A percentile compares a stretch with the other conserved stretches of the same genome.
These are phyloP conservation scores for Pollenia amentaria DNA, from an alignment of 2,888 invertebrate species.

Conservation along the genomic window DNA sequence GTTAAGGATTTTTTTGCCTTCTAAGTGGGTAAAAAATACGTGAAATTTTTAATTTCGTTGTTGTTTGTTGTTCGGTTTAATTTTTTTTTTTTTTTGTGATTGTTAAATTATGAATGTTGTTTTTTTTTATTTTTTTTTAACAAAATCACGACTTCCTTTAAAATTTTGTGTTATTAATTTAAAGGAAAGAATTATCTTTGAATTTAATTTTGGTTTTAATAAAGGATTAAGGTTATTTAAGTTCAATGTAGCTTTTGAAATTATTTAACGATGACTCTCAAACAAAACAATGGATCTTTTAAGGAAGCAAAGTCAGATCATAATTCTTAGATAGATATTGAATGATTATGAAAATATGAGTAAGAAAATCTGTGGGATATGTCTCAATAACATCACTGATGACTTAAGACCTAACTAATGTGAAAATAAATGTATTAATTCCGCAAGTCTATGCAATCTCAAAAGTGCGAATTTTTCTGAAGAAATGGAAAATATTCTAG, in stretches of 20 bases:
- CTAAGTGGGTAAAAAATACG: constrained; percentile 53
- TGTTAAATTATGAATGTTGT: constrained; percentile 72
- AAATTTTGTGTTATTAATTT: constrained; percentile 59
- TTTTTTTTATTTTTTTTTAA: constrained; percentile 40
- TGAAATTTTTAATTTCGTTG: constrained; percentile 56
- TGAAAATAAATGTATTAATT: too few species aligned
- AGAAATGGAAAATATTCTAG: too few species aligned
- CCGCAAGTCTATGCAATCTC: too few species aligned
- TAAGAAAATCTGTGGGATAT: too few species aligned
- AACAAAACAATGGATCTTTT: too few species aligned
- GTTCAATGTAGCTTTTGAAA: background rate
- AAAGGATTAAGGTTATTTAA: background rate
- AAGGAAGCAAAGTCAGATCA: too few species aligned
- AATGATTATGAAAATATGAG: too few species aligned
- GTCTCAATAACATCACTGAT: too few species aligned
- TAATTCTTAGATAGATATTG: too few species aligned
- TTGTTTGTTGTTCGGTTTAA: constrained; percentile 24
- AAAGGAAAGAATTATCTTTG: background rate
- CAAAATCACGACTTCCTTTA: constrained; percentile 71
- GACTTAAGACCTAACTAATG: too few species aligned
- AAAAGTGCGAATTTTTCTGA: too few species aligned
- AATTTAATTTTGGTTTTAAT: background rate
- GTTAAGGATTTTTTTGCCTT: constrained; percentile 53
- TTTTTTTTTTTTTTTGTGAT: constrained; percentile 48
- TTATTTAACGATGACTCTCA: background rate